phyloP scores from a whole-genome alignment of 1,140 invertebrate genomes.

The Myzus persicae region DNA sequence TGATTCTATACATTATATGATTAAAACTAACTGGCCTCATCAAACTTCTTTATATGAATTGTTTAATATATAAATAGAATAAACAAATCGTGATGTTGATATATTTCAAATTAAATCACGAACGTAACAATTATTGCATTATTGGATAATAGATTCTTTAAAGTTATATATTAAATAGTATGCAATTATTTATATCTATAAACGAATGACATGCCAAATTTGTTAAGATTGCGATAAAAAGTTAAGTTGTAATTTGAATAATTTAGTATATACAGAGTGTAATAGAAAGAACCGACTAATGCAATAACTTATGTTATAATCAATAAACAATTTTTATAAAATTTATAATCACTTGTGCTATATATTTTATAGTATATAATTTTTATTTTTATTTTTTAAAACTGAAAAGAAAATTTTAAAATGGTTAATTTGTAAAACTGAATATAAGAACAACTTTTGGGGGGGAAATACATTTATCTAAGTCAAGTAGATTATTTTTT shows the following conservation, averaged over 20 bases:
- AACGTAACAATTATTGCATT: not conserved
- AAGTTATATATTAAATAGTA: not conserved
- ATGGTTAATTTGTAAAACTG: too few relatives aligned
- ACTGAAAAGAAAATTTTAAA: too few relatives aligned
- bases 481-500: too few relatives aligned
- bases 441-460: too few relatives aligned
- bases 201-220: not conserved
- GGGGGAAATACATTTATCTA: too few relatives aligned
- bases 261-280: not conserved
- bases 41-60: not conserved
- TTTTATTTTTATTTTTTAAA: too few relatives aligned
- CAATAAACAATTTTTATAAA: too few relatives aligned
- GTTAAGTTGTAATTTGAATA: not conserved
- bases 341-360: too few relatives aligned
- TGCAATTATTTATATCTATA: constrained; percentile 24
- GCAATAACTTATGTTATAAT: too few relatives aligned
- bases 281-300: too few relatives aligned
- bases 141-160: not conserved
- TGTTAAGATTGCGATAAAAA: not conserved
- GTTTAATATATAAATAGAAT: not conserved
- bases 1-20: not conserved
- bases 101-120: not conserved
- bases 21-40: not conserved
- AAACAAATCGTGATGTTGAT: not conserved
- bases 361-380: too few relatives aligned